Percentiles rank a stretch among this genome's conserved stretches.
Evolutionary conservation across 2,113 vertebrate species (phyloP).

Genomic region (Prietella phreatophila): DNA sequence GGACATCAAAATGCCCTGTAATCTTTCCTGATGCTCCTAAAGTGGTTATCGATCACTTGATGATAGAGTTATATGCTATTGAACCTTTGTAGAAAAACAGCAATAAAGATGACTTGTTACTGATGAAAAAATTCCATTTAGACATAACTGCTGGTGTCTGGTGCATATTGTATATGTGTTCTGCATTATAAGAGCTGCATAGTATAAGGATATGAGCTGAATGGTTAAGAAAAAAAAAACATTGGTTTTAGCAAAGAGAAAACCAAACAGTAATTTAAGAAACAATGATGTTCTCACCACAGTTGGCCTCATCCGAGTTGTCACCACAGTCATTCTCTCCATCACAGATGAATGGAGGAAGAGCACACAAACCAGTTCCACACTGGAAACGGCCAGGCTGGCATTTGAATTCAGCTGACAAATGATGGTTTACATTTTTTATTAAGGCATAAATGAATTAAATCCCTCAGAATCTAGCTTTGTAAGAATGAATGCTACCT

Average conservation of each 20-base stretch:
- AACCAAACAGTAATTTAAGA: background rate
- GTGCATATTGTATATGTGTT: constrained; percentile 23
- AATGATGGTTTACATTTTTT: constrained; percentile 35
- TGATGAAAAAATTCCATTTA: constrained; percentile 42
- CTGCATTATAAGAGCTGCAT: constrained; percentile 23
- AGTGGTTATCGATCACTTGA: constrained; percentile 46
- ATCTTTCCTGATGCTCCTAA: constrained; percentile 41
- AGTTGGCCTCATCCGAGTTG: constrained; percentile 97
- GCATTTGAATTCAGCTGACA: constrained; percentile 94
- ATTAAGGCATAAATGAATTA: constrained; percentile 32
- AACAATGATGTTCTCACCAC: constrained; percentile 74
- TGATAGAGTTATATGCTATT: constrained; percentile 35
- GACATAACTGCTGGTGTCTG: constrained; percentile 21
- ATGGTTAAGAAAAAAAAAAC: background rate
- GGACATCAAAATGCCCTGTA: constrained; percentile 36
- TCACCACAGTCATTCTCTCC: constrained; percentile 98
- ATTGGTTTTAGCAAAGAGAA: constrained; percentile 6
- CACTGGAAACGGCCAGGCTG: constrained; percentile 97
- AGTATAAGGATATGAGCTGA: background rate
- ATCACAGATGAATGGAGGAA: constrained; percentile 97
- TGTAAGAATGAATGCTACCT: constrained; percentile 33
- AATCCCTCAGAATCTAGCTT: constrained; percentile 15
- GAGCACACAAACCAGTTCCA: constrained; percentile 92
- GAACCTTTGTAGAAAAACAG: constrained; percentile 42
- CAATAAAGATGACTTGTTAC: constrained; percentile 46